phyloP scores from a whole-genome alignment of 2,797 vertebrate genomes.

The Danio jaintianensis region DNA sequence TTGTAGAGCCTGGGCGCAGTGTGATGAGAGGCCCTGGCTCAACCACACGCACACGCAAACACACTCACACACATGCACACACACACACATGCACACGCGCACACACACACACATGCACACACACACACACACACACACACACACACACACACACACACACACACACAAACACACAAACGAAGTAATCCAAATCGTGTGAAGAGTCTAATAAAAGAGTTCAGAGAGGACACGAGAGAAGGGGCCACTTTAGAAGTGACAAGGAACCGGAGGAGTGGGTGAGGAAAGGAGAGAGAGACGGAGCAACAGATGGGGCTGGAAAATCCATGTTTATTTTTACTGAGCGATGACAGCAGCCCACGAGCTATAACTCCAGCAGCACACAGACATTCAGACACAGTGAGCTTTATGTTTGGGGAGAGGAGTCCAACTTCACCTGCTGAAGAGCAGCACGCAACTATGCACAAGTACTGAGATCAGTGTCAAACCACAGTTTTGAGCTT shows the following conservation, averaged over 20 bases:
- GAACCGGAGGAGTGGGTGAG: not conserved
- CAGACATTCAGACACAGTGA: slow-evolving; percentile 22
- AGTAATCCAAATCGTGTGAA: slow-evolving; percentile 50
- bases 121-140: slow-evolving; percentile 13
- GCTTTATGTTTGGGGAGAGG: slow-evolving; percentile 12
- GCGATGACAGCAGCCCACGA: not conserved
- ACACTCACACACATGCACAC: slow-evolving; percentile 20
- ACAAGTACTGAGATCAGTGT: not conserved
- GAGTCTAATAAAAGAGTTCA: slow-evolving; percentile 37
- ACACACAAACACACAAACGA: slow-evolving; percentile 16
- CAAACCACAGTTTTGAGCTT: not conserved
- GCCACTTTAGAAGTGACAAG: slow-evolving; percentile 36
- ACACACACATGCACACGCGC: slow-evolving; percentile 10
- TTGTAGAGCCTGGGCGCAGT: slow-evolving; percentile 30
- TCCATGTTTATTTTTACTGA: slow-evolving; percentile 52
- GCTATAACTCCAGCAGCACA: slow-evolving; percentile 19
- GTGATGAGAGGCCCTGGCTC: slow-evolving; percentile 34
- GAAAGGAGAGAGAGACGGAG: slow-evolving; percentile 29
- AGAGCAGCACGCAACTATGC: slow-evolving; percentile 27
- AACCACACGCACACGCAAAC: slow-evolving; percentile 1
- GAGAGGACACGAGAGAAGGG: slow-evolving; percentile 41
- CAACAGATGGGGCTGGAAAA: slow-evolving; percentile 51
- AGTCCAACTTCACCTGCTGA: slow-evolving; percentile 49
- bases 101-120: slow-evolving; percentile 7
- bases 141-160: slow-evolving; percentile 8